phyloP scores from a whole-genome alignment of 2,797 vertebrate species.

The Oryzias dopingdopingensis region DNA sequence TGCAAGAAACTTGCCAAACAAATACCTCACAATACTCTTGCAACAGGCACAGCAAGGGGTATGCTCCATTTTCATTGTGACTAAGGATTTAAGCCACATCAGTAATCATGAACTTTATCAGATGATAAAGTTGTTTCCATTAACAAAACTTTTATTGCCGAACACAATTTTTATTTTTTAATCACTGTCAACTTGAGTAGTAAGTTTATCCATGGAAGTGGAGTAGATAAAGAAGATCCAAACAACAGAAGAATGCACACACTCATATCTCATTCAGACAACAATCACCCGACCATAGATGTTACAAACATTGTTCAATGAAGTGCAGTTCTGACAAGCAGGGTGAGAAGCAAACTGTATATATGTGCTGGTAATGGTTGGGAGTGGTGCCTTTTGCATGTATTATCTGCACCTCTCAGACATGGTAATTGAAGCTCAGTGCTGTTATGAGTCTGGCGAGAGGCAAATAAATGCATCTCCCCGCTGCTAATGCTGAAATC shows the following conservation, averaged over 20 bases:
- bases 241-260: neutral
- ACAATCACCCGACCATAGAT: slow-evolving; percentile 38
- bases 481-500: slow-evolving; percentile 72
- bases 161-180: too few species aligned
- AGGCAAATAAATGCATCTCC: slow-evolving; percentile 76
- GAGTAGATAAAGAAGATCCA: neutral
- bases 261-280: slow-evolving; percentile 6
- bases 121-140: too few species aligned
- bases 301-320: slow-evolving; percentile 42
- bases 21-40: too few species aligned
- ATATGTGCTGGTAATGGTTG: slow-evolving; percentile 67
- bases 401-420: slow-evolving; percentile 76
- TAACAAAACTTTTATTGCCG: too few species aligned
- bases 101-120: too few species aligned
- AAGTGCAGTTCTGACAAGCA: slow-evolving; percentile 63
- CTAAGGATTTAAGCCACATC: too few species aligned
- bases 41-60: too few species aligned
- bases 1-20: too few species aligned
- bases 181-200: too few species aligned
- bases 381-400: slow-evolving; percentile 75
- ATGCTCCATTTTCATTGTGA: too few species aligned
- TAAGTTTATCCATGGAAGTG: neutral
- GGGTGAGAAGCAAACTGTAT: slow-evolving; percentile 65
- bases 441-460: slow-evolving; percentile 69
- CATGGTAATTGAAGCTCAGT: slow-evolving; percentile 74